phyloP scores from a whole-genome alignment of 2,797 vertebrate species.

The Sebastes vulpes region DNA sequence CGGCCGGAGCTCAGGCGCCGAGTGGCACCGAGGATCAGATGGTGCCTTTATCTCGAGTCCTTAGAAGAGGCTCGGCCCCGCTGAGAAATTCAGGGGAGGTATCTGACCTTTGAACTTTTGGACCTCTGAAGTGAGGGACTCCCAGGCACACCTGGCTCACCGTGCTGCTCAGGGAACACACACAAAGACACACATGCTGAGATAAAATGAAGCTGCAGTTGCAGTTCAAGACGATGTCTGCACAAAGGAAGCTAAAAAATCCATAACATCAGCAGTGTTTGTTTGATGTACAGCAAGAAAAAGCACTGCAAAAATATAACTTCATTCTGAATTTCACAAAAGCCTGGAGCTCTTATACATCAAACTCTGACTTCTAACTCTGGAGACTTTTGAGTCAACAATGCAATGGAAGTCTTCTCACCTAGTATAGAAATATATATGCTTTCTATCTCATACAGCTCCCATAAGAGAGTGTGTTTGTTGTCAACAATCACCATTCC shows the following conservation, averaged over 20 bases:
- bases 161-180: neutral
- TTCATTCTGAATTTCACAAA: neutral
- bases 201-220: slow-evolving; percentile 2
- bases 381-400: neutral
- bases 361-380: slow-evolving; percentile 4
- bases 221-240: neutral
- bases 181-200: neutral
- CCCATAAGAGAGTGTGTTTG: slow-evolving; percentile 3
- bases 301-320: neutral
- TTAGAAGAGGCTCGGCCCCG: slow-evolving; percentile 21
- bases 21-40: slow-evolving; percentile 41
- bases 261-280: neutral
- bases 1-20: neutral
- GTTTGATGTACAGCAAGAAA: neutral
- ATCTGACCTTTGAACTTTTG: slow-evolving; percentile 59
- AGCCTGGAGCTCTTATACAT: neutral
- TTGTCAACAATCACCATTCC: slow-evolving; percentile 8
- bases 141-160: slow-evolving; percentile 49
- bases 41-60: slow-evolving; percentile 24
- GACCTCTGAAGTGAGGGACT: slow-evolving; percentile 29
- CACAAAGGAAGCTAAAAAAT: neutral
- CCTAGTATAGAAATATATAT: neutral
- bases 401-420: neutral
- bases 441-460: neutral
- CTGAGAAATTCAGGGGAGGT: slow-evolving; percentile 9